These are phyloP conservation scores for Nasonia giraulti DNA, from an alignment of 1,140 invertebrate genomes.

Conservation along the genomic window DNA sequence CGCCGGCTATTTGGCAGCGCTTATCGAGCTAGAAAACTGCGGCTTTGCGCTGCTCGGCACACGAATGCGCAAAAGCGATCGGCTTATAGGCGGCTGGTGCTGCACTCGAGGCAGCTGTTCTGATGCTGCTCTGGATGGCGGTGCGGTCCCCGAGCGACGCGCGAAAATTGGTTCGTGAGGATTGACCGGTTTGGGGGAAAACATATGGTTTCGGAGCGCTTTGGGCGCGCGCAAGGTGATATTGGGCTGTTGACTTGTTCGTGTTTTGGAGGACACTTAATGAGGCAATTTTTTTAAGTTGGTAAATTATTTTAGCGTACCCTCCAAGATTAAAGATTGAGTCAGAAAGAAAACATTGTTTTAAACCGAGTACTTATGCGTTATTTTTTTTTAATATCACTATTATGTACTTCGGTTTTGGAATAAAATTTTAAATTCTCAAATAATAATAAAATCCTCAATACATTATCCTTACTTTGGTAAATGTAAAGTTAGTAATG, in stretches of 20 bases:
- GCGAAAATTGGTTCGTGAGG: neutral
- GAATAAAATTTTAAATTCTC: too few relatives aligned
- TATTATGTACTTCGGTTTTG: too few relatives aligned
- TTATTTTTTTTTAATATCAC: too few relatives aligned
- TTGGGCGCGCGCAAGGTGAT: neutral
- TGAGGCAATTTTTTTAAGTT: too few relatives aligned
- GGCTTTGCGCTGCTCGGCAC: neutral
- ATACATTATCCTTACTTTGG: too few relatives aligned
- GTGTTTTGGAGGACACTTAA: too few relatives aligned
- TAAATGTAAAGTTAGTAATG: too few relatives aligned
- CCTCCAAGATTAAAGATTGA: too few relatives aligned
- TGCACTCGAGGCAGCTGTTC: neutral
- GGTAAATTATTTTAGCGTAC: too few relatives aligned
- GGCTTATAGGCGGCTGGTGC: neutral
- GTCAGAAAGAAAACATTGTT: too few relatives aligned
- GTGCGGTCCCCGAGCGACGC: neutral
- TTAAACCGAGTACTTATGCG: too few relatives aligned
- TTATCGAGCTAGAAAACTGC: conserved; percentile 6
- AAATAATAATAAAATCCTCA: too few relatives aligned
- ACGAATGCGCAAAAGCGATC: conserved; percentile 25
- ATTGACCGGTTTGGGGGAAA: neutral
- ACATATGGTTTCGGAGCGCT: neutral
- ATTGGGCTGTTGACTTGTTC: neutral
- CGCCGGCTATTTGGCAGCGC: conserved; percentile 52
- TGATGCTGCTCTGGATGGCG: neutral